phyloP scores from a whole-genome alignment of 2,888 invertebrate genomes.

The Mechanitis messenoides region DNA sequence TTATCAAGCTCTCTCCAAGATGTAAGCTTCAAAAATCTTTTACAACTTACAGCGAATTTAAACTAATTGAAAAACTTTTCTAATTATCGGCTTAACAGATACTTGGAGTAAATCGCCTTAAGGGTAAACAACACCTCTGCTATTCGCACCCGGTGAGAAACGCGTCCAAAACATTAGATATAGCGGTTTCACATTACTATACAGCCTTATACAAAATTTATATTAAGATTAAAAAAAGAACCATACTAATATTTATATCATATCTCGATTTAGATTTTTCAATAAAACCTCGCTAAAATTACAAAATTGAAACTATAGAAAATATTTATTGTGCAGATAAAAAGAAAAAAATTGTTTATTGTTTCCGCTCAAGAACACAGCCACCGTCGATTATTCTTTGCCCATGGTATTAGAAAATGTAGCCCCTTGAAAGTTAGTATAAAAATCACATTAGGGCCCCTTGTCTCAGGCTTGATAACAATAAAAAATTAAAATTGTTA shows the following conservation, averaged over 20 bases:
- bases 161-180: constrained; percentile 12
- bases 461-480: constrained; percentile 12
- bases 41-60: constrained; percentile 67
- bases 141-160: constrained; percentile 53
- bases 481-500: constrained; percentile 5
- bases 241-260: no score
- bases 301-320: not conserved
- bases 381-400: not conserved
- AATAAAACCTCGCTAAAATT: no score
- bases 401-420: constrained; percentile 10
- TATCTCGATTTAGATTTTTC: no score
- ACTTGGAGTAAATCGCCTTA: constrained; percentile 73
- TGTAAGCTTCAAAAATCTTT: constrained; percentile 69
- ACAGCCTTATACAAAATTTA: not conserved
- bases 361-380: not conserved
- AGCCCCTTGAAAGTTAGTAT: constrained; percentile 48
- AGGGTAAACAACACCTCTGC: constrained; percentile 73
- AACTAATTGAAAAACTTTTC: constrained; percentile 76
- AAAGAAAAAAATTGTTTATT: not conserved
- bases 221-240: no score
- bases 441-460: constrained; percentile 53
- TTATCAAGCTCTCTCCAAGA: constrained; percentile 42
- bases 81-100: constrained; percentile 75
- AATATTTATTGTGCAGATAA: no score
- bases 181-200: constrained; percentile 9